A percentile compares a stretch with the other conserved stretches of the same genome.
phyloP scores from a whole-genome alignment of 2,113 vertebrate genomes.

The Phainopepla nitens region DNA sequence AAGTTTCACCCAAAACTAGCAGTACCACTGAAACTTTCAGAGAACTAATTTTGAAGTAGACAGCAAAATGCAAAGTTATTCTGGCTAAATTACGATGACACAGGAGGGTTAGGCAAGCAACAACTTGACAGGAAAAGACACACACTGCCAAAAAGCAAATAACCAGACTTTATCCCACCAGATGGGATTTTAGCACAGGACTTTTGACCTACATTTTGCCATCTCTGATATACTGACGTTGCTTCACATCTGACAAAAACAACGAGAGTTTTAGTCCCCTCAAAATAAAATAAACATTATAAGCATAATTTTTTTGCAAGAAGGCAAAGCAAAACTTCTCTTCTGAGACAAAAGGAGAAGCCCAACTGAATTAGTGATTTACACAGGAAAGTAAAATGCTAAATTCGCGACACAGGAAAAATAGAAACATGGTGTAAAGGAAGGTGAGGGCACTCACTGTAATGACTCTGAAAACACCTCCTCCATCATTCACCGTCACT shows the following conservation, averaged over 20 bases:
- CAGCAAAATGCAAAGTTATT: background rate
- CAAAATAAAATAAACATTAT: background rate
- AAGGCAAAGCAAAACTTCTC: background rate
- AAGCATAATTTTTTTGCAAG: background rate
- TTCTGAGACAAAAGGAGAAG: background rate
- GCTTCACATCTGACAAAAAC: background rate
- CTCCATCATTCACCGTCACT: slow-evolving; percentile 84
- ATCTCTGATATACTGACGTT: background rate
- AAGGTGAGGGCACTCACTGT: slow-evolving; percentile 71
- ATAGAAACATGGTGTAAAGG: background rate
- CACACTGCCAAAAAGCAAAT: background rate
- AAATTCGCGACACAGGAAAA: background rate
- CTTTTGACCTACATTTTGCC: background rate
- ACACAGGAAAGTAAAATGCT: background rate
- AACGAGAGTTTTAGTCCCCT: background rate
- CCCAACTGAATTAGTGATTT: background rate
- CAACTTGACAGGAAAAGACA: background rate
- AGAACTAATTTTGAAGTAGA: background rate
- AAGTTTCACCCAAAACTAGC: background rate
- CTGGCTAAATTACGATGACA: background rate
- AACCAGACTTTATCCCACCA: background rate
- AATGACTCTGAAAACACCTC: slow-evolving; percentile 88
- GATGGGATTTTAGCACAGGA: background rate
- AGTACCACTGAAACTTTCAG: background rate
- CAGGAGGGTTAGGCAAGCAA: background rate